Evolutionary conservation across 2,113 vertebrate genomes (phyloP), one percentile per base, ranked within the genome.

Genomic region (Riparia riparia): DNA sequence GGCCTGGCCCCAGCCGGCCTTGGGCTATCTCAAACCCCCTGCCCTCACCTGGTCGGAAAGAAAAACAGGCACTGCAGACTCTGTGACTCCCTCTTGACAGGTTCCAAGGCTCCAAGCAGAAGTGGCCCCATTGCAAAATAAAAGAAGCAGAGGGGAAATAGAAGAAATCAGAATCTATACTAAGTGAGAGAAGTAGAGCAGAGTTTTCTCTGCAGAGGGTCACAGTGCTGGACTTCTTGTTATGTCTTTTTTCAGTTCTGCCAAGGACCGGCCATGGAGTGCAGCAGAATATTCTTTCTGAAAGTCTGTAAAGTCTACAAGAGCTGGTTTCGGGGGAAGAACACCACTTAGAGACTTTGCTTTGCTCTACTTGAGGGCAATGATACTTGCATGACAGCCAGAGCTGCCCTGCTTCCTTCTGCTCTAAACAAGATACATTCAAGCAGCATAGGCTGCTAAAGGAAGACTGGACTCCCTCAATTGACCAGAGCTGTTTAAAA

Each of bases 21-120:
- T 99, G 99, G 17, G 99, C 98, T 1, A 99, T 99, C 94, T 99
- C 99, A 93, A 99, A 99, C 2, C 99, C 99, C 65, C 98, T 96
- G 34, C 99, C 99, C 80, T 99, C 99, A 45, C 99, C 99, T 99
- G 94, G 7, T 37, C 44, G 61, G 93, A 66, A 85, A 94, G 34
- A 31, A 44, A 54, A 81, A 82, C 50, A 82, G 39, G n/a, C 17
- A 41, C 29, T 7, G n/a, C 7, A 69, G 12, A 22, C 17, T 47
- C 31, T 0, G 0, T 28, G 20, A 42, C 10, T 69, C 26, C 44
- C 17, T 11, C 74, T 18, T n/a, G 37, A 49, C 42, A 60, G 1
- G 18, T 18, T 17, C 53, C 17, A 4, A 5, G 20, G 28, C 49
- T 51, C 53, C 14, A 5, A 74, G 60, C 29, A 82, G 28, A 57